Base-by-base conservation (phyloP, 2,888 invertebrate species). In the Drosophila mimetica region DNA sequence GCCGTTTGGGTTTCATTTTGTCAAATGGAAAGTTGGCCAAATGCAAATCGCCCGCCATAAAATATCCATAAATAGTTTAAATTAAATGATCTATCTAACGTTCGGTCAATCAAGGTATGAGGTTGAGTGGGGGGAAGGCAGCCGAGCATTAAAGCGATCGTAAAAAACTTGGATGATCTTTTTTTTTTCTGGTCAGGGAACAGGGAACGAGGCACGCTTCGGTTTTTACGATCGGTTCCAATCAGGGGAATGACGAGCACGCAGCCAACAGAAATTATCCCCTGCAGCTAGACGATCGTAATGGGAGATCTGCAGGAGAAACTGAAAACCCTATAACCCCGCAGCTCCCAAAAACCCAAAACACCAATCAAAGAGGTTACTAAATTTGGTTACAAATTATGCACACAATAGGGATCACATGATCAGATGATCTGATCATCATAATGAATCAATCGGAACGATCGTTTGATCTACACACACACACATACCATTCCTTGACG, bases 51-150 rank as follows among this genome's bases (percentile, higher is more conserved):
- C 34, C 7, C 11, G 47, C 52, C 48, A 52, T 70, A 61, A 70
- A 70, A 71, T 32, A 70, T 71, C 63, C 69, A 71, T 71, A 71
- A 70, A 71, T 67, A 39, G 67, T 64, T 64, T 44, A 42, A 65
- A 63, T 65, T 65, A 64, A 64, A 51, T 71, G 59, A 67, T 63
- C 58, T 41, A 63, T 63, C 61, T 57, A 42, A 16, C 41, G 25
- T 42, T 44, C 22, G 42, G 66, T 65, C 66, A 64, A 64, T 64
- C 66, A 64, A 65, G 64, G 64, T 52, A 66, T 34, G 25, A 64
- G 18, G 20, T 20, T 6, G 13, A 22, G 22, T 34, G 41, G 58
- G 42, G 11, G 28, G 30, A 59, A n/a, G n/a, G n/a, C n/a, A n/a
- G n/a, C 36, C 37, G 39, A 16, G 44, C 28, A 44, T 14, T 28